phyloP scores from a whole-genome alignment of 1,140 invertebrate species.

The Dendroctonus valens region DNA sequence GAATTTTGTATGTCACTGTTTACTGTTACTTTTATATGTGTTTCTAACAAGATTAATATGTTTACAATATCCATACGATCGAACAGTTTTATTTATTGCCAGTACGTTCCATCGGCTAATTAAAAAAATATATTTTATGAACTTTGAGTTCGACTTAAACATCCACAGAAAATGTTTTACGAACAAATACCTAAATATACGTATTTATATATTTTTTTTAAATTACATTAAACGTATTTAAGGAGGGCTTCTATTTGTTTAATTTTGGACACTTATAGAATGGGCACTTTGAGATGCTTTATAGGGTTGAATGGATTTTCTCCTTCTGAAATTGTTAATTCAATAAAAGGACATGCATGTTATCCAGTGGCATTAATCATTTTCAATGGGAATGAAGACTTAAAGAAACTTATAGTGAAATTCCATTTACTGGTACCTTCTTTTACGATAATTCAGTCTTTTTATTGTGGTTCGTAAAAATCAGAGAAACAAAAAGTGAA shows the following conservation, averaged over 20 bases:
- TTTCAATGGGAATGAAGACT: too few relatives aligned
- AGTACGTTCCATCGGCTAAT: constrained; percentile 9
- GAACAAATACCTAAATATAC: constrained; percentile 22
- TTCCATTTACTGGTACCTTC: too few relatives aligned
- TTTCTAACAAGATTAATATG: too few relatives aligned
- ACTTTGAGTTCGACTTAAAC: not conserved
- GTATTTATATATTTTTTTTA: constrained; percentile 8
- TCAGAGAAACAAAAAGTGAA: too few relatives aligned
- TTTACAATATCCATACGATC: not conserved
- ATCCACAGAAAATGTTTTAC: constrained; percentile 9
- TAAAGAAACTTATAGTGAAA: too few relatives aligned
- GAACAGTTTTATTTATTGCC: constrained; percentile 1
- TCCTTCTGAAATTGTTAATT: too few relatives aligned
- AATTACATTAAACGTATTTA: constrained; percentile 15
- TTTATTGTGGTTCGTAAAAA: too few relatives aligned
- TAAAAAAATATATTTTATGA: constrained; percentile 27
- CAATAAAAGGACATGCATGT: too few relatives aligned
- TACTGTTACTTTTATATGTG: too few relatives aligned
- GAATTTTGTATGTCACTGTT: too few relatives aligned
- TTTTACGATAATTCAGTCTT: too few relatives aligned
- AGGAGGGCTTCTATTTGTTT: constrained; percentile 19
- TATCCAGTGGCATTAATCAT: too few relatives aligned
- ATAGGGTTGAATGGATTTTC: not conserved
- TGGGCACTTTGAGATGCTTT: constrained; percentile 3
- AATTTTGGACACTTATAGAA: constrained; percentile 19